Conservation (phyloP, 2,888 invertebrate genomes). For the Brassicogethes aeneus region DNA sequence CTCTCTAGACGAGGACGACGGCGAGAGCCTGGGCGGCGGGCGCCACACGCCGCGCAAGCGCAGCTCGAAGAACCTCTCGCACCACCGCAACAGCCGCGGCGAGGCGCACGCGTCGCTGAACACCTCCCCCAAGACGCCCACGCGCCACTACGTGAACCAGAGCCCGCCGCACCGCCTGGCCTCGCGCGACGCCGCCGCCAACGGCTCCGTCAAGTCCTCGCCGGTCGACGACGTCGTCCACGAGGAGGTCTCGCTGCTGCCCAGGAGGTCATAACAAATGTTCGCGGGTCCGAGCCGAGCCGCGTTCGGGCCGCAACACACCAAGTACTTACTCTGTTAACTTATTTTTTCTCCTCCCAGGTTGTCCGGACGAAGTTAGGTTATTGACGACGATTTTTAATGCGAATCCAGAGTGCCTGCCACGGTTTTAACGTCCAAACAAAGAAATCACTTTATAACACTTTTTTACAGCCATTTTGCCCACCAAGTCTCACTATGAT, state of each 20-base stretch:
- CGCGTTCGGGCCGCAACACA: neutral
- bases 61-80: slow-evolving; percentile 24
- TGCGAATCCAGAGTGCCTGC: no score
- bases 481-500: no score
- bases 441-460: no score
- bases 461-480: no score
- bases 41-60: slow-evolving; percentile 30
- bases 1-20: slow-evolving; percentile 70
- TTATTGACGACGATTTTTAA: neutral
- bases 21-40: slow-evolving; percentile 42
- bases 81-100: slow-evolving; percentile 6
- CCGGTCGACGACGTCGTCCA: slow-evolving; percentile 28
- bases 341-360: no score
- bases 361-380: no score
- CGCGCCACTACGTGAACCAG: slow-evolving; percentile 26
- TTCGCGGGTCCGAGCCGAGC: slow-evolving; percentile 11
- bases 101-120: slow-evolving; percentile 13
- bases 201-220: slow-evolving; percentile 29
- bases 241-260: slow-evolving; percentile 33
- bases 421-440: no score
- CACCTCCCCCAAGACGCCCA: slow-evolving; percentile 29
- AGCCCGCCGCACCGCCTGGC: slow-evolving; percentile 30
- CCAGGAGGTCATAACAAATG: slow-evolving; percentile 36
- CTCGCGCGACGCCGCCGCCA: slow-evolving; percentile 30
- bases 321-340: neutral